Conservation (phyloP, 2,888 invertebrate genomes). For the Drosophila neutralis region DNA sequence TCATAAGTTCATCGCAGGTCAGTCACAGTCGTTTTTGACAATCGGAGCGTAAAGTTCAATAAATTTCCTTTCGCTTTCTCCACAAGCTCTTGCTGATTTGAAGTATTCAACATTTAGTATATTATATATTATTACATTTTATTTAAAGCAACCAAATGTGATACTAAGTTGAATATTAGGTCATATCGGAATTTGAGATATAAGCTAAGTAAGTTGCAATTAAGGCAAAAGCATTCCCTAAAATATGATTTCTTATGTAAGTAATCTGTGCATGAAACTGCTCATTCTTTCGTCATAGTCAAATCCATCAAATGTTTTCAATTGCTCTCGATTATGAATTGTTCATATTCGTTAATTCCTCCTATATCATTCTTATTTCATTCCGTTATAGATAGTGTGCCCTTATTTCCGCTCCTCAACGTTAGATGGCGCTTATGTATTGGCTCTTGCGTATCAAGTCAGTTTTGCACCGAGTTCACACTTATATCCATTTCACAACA, state of each 20-base stretch:
- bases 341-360: neutral
- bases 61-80: neutral
- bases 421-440: neutral
- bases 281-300: neutral
- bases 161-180: neutral
- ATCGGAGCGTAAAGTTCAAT: neutral
- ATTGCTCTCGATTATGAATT: neutral
- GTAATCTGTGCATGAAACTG: neutral
- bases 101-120: neutral
- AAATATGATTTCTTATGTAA: neutral
- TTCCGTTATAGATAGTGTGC: neutral
- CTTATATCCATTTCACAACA: neutral
- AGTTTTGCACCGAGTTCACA: neutral
- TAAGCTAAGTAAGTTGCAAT: neutral
- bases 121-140: neutral
- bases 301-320: neutral
- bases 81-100: neutral
- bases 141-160: neutral
- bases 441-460: neutral
- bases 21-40: neutral
- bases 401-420: neutral
- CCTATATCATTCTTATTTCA: neutral
- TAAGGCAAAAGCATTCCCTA: neutral
- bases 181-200: neutral
- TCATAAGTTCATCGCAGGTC: neutral